These are phyloP conservation scores for Eustalomyia histrio DNA, from an alignment of 2,888 invertebrate species.

Conservation along the genomic window DNA sequence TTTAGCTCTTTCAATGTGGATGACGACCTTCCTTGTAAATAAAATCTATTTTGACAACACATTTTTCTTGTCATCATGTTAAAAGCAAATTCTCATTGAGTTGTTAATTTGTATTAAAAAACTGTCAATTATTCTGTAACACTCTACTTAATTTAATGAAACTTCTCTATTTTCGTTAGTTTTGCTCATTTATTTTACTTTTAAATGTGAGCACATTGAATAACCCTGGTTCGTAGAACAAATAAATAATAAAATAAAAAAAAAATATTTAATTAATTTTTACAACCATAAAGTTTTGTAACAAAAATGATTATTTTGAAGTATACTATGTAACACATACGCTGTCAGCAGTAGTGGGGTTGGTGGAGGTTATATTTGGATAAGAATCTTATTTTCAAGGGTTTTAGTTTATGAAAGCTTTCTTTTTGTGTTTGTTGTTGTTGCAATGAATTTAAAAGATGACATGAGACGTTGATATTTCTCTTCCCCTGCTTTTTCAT, in stretches of 20 bases:
- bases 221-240: not conserved
- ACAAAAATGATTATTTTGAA: conserved; percentile 22
- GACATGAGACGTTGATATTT: conserved; percentile 6
- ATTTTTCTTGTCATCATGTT: conserved; percentile 18
- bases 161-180: not conserved
- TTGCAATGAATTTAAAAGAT: not conserved
- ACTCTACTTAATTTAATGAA: conserved; percentile 42
- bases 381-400: not conserved
- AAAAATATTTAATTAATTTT: conserved; percentile 39
- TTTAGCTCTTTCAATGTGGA: no score
- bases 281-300: conserved; percentile 2
- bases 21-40: no score
- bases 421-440: not conserved
- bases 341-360: not conserved
- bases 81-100: not conserved
- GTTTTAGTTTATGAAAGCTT: not conserved
- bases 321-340: not conserved
- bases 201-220: not conserved
- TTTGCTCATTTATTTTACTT: conserved; percentile 4
- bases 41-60: no score
- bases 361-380: no score
- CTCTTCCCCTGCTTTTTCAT: not conserved
- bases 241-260: not conserved
- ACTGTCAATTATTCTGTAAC: conserved; percentile 40
- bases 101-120: conserved; percentile 20